Conservation (phyloP, 2,113 vertebrate genomes). For the Dunckerocampus dactyliophorus region DNA sequence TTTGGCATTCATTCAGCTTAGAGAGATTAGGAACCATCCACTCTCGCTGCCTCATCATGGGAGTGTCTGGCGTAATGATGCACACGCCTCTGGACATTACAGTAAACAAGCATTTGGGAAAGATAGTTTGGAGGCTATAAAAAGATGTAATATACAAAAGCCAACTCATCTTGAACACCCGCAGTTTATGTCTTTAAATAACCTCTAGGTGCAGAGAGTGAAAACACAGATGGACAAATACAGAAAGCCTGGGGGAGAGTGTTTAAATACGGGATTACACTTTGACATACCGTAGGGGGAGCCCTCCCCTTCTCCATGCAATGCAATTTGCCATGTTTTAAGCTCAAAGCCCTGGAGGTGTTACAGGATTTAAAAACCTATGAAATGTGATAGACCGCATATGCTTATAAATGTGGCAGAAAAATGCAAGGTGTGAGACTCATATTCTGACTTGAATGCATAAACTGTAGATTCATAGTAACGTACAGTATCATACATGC, state of each 20-base stretch:
- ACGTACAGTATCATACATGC: neutral
- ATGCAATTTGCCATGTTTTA: slow-evolving; percentile 47
- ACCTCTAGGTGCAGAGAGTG: slow-evolving; percentile 11
- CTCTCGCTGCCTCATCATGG: slow-evolving; percentile 16
- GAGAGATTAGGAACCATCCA: slow-evolving; percentile 32
- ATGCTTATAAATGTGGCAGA: slow-evolving; percentile 17
- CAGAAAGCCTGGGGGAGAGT: slow-evolving; percentile 28
- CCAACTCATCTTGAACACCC: neutral
- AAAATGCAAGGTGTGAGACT: neutral
- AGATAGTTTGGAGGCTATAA: neutral
- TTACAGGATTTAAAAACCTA: slow-evolving; percentile 43
- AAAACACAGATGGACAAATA: slow-evolving; percentile 24
- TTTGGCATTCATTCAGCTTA: slow-evolving; percentile 53
- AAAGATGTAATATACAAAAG: slow-evolving; percentile 10
- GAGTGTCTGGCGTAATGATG: slow-evolving; percentile 19
- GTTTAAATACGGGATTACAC: slow-evolving; percentile 46
- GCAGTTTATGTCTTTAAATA: slow-evolving; percentile 15
- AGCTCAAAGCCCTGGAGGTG: slow-evolving; percentile 38
- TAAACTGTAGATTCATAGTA: neutral
- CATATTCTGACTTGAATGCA: neutral
- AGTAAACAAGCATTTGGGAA: slow-evolving; percentile 8
- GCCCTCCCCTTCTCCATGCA: slow-evolving; percentile 25
- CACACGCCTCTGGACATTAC: slow-evolving; percentile 9
- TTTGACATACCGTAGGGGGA: slow-evolving; percentile 38
- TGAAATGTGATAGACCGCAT: slow-evolving; percentile 33